These are phyloP conservation scores for Trichomalopsis sarcophagae DNA, from an alignment of 1,140 invertebrate genomes.

Conservation along the genomic window DNA sequence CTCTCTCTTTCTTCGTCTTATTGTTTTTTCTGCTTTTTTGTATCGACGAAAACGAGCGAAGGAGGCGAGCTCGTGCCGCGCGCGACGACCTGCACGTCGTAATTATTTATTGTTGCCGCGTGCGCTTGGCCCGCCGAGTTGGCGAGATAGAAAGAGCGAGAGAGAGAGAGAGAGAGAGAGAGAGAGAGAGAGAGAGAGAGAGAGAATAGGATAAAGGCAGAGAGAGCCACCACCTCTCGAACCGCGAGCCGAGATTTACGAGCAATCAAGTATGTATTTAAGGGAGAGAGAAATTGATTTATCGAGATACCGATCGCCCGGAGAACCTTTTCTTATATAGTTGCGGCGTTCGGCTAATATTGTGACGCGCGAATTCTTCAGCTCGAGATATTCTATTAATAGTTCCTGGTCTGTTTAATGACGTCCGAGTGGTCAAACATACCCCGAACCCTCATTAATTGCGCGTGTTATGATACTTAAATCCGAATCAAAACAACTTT, in stretches of 20 bases:
- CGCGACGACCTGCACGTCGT: background rate
- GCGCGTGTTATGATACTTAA: too few species aligned
- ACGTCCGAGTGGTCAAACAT: background rate
- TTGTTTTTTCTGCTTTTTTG: slow-evolving; percentile 10
- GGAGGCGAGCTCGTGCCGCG: background rate
- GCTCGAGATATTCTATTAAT: background rate
- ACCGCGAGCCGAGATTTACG: slow-evolving; percentile 21
- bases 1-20: background rate
- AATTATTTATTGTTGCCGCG: slow-evolving; percentile 41
- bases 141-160: background rate
- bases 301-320: slow-evolving; percentile 28
- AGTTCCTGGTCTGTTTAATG: background rate
- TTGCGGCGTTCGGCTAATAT: background rate
- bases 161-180: background rate
- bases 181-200: background rate
- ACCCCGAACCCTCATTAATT: too few species aligned
- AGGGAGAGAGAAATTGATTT: slow-evolving; percentile 50
- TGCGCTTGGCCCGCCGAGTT: background rate
- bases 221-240: background rate
- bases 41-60: slow-evolving; percentile 21
- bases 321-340: background rate
- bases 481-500: too few species aligned
- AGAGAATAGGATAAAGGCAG: background rate
- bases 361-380: background rate
- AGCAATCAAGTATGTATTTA: slow-evolving; percentile 49